Percentiles rank a stretch among this genome's conserved stretches.
These are phyloP conservation scores for Spatulosminthurus flaviceps DNA, from an alignment of 2,888 invertebrate genomes.

Conservation along the genomic window DNA sequence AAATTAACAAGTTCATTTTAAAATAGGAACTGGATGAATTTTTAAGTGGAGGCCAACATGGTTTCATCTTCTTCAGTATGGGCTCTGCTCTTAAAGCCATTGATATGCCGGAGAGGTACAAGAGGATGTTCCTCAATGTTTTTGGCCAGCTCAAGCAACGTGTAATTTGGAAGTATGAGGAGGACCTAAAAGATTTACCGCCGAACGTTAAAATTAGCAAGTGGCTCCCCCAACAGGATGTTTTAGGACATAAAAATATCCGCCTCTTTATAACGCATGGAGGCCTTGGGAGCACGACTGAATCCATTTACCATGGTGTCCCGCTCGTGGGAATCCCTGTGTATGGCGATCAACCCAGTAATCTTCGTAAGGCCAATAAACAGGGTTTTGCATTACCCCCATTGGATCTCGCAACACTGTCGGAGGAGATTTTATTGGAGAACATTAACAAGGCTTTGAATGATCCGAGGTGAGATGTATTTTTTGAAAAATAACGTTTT, in stretches of 20 bases:
- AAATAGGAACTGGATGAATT: too few relatives aligned
- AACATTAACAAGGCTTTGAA: conserved; percentile 46
- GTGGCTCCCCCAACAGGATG: conserved; percentile 81
- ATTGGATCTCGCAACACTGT: conserved; percentile 50
- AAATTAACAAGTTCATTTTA: too few relatives aligned
- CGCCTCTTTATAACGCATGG: conserved; percentile 75
- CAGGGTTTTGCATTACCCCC: conserved; percentile 67
- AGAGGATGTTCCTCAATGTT: conserved; percentile 76
- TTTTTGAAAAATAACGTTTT: too few relatives aligned
- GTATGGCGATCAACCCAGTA: conserved; percentile 70
- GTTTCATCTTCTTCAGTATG: too few relatives aligned
- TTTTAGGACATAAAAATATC: conserved; percentile 73
- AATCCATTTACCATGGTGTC: conserved; percentile 72
- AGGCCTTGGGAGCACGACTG: conserved; percentile 74
- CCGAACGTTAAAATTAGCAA: conserved; percentile 72
- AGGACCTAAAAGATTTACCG: conserved; percentile 71
- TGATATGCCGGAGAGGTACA: conserved; percentile 77
- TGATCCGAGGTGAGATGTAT: conserved; percentile 46
- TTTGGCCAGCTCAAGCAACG: conserved; percentile 80
- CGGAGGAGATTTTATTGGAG: conserved; percentile 47
- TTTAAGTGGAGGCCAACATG: too few relatives aligned
- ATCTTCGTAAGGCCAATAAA: conserved; percentile 69
- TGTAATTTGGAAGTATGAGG: conserved; percentile 86
- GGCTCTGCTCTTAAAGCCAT: conserved; percentile 68
- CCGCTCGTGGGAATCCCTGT: conserved; percentile 71